Conservation (phyloP, 2,797 vertebrate species). For the Benthosema pterotum region DNA sequence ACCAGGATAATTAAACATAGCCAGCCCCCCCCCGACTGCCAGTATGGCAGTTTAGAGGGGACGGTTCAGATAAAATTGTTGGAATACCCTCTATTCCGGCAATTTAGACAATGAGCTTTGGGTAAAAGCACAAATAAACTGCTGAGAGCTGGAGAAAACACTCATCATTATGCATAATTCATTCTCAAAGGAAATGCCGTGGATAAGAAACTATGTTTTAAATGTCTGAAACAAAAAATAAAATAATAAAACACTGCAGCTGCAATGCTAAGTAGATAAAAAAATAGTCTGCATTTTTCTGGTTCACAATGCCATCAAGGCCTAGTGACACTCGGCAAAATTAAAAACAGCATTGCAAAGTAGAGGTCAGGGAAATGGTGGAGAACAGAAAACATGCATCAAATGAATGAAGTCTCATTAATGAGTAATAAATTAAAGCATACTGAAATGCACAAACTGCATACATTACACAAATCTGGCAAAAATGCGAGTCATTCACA, state of each 20-base stretch:
- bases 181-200: conserved; percentile 26
- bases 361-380: background rate
- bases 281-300: conserved; percentile 14
- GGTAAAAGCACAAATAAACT: conserved; percentile 21
- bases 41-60: conserved; percentile 10
- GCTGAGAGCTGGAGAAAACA: conserved; percentile 12
- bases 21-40: conserved; percentile 10
- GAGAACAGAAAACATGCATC: conserved; percentile 9
- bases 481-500: conserved; percentile 51
- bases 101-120: conserved; percentile 21
- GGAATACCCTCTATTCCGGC: conserved; percentile 18
- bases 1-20: conserved; percentile 23
- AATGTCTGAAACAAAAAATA: background rate
- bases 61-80: conserved; percentile 18
- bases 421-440: conserved; percentile 43
- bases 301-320: conserved; percentile 3
- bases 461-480: conserved; percentile 28
- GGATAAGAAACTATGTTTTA: conserved; percentile 11
- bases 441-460: conserved; percentile 43
- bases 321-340: conserved; percentile 28
- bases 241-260: conserved; percentile 2
- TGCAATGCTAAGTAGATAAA: conserved; percentile 15
- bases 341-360: background rate
- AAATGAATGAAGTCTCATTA: conserved; percentile 29
- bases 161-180: conserved; percentile 28